Evolutionary conservation across 2,888 invertebrate species (phyloP).

Genomic region (Pelosia muscerda): DNA sequence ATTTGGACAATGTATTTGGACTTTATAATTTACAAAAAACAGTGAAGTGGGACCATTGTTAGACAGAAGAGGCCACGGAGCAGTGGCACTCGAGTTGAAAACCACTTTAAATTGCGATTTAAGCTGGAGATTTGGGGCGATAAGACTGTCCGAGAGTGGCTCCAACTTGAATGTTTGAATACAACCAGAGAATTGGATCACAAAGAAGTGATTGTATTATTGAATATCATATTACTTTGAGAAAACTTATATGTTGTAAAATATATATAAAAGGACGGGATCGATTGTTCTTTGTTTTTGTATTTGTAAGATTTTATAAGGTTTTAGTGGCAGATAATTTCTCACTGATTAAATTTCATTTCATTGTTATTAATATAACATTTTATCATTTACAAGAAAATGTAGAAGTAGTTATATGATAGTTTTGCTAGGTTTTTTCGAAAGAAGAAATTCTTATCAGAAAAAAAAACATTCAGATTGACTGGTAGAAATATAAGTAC

Average conservation of each 20-base stretch:
- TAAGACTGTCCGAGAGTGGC: slow-evolving; percentile 31
- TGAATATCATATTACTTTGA: slow-evolving; percentile 19
- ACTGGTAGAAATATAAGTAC: too few species aligned
- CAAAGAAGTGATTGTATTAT: slow-evolving; percentile 26
- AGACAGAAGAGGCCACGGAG: slow-evolving; percentile 15
- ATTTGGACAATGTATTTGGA: slow-evolving; percentile 2
- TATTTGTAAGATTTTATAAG: too few species aligned
- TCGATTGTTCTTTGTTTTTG: too few species aligned
- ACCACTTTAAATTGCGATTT: slow-evolving; percentile 40
- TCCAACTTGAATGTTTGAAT: slow-evolving; percentile 38
- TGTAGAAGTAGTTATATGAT: too few species aligned
- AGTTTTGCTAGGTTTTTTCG: too few species aligned
- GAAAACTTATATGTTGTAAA: not conserved
- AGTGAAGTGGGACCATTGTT: slow-evolving; percentile 20
- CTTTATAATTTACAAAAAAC: slow-evolving; percentile 10
- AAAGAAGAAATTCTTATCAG: too few species aligned
- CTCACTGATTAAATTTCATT: too few species aligned
- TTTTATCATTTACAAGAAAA: too few species aligned
- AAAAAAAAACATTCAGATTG: too few species aligned
- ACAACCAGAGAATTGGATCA: slow-evolving; percentile 19
- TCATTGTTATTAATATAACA: too few species aligned
- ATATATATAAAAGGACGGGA: slow-evolving; percentile 20
- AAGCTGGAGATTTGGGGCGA: slow-evolving; percentile 39
- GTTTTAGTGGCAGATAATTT: too few species aligned
- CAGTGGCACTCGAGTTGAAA: slow-evolving; percentile 34